phyloP scores from a whole-genome alignment of 2,888 invertebrate genomes.

The Mellilla xanthometata region DNA sequence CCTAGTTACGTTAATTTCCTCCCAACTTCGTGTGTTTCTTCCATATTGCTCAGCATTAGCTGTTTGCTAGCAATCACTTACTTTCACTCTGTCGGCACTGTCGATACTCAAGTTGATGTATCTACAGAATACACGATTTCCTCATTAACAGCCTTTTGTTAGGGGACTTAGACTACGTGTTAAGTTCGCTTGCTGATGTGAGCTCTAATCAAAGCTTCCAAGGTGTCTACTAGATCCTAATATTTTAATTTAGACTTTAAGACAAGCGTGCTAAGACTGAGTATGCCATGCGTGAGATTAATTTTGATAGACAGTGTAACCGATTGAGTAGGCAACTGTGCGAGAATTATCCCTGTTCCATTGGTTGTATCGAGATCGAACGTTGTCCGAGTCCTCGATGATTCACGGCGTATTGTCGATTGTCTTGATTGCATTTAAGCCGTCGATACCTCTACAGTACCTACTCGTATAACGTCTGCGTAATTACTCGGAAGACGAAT shows the following conservation, averaged over 20 bases:
- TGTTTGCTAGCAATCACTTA: conserved; percentile 38
- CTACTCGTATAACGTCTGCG: conserved; percentile 6
- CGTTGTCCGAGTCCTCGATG: conserved; percentile 32
- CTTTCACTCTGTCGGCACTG: conserved; percentile 68
- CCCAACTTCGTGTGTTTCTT: conserved; percentile 42
- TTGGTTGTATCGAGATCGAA: conserved; percentile 33
- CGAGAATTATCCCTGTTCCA: conserved; percentile 38
- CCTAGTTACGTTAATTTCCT: conserved; percentile 37
- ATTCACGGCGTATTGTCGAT: conserved; percentile 35
- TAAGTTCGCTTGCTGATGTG: conserved; percentile 37
- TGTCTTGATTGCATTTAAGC: conserved; percentile 29
- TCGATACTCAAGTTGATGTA: conserved; percentile 50
- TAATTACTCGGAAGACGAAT: conserved; percentile 19
- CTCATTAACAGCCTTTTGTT: conserved; percentile 77
- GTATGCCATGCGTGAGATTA: conserved; percentile 21
- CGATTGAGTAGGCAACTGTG: conserved; percentile 38
- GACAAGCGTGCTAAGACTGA: conserved; percentile 12
- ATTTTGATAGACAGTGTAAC: conserved; percentile 30
- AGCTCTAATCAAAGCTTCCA: conserved; percentile 60
- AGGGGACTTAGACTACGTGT: conserved; percentile 41
- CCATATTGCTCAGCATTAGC: conserved; percentile 24
- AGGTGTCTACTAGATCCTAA: conserved; percentile 40
- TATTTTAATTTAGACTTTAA: conserved; percentile 30
- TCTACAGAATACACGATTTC: conserved; percentile 70
- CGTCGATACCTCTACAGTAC: conserved; percentile 17